Base-by-base conservation (phyloP, 2,113 vertebrate genomes). In the Hippocampus guttulatus region DNA sequence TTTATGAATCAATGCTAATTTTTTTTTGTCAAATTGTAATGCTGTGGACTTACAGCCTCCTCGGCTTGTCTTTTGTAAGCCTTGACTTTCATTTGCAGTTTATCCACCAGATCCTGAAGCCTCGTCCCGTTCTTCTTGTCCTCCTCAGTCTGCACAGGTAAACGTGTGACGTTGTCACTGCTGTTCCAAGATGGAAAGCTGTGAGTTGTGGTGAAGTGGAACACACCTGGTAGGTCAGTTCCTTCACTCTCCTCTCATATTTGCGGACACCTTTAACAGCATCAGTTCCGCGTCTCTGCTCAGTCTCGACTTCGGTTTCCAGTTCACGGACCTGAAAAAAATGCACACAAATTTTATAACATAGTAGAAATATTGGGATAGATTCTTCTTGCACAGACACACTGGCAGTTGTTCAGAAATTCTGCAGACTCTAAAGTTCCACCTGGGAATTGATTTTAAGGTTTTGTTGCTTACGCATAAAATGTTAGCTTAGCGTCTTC, bases 191-290 rank as follows among this genome's bases (percentile, higher is more conserved):
- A 18, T 10, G n/a, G 1, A 49, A n/a, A 27, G 58, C 0, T 21
- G 60, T 43, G 2, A 41, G 18, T 38, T 9, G 1, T 20, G n/a
- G 11, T 25, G 45, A n/a, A 60, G 16, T 3, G 23, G 10, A 5
- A 41, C 16, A 27, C 69, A 83, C 88, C 85, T 89, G 85, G 49
- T 89, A 88, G 1, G 82, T 87, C n/a, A 89, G 79, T 73, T 88
- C 88, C n/a, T 89, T 89, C 10, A 88, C 84, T 76, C 86, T 89
- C 75, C 88, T 85, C 70, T 89, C 88, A 79, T 89, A 89, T 84
- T 89, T 89, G 1, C 77, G 86, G 1, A 87, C 85, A 33, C 86
- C 88, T 70, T 88, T 89, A n/a, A 88, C 3, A 38, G 88, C 86
- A 69, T 88, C 88, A 71, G 18, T 79, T 23, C 88, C 88, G 68